Conservation (phyloP, 2,888 invertebrate species). For the Cryptocheilus praepositus region DNA sequence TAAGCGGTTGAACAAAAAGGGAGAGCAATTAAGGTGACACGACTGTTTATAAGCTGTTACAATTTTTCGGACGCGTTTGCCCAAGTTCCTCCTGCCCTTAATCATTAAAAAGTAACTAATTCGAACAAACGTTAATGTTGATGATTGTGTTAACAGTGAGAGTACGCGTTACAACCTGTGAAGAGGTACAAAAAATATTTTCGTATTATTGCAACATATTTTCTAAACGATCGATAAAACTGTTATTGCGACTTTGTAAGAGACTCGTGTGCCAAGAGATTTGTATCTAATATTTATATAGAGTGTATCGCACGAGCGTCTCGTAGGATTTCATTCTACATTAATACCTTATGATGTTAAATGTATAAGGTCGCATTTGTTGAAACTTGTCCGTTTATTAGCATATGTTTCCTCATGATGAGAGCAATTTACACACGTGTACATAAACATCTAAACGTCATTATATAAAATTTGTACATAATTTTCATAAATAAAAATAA, state of each 20-base stretch:
- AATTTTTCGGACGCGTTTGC: background rate
- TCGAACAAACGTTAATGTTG: constrained; percentile 11
- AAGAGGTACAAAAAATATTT: constrained; percentile 54
- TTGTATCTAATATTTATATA: constrained; percentile 55
- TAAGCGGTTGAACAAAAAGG: no score
- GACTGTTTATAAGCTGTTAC: background rate
- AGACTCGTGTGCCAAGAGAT: constrained; percentile 48
- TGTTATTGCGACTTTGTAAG: constrained; percentile 17
- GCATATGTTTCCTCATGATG: constrained; percentile 29
- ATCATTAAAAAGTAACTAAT: constrained; percentile 14
- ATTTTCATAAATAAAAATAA: constrained; percentile 66
- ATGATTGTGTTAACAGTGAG: constrained; percentile 6
- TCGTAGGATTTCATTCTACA: constrained; percentile 18
- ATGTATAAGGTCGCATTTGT: constrained; percentile 20
- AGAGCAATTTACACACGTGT: constrained; percentile 54
- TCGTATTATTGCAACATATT: constrained; percentile 43
- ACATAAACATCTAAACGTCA: constrained; percentile 57
- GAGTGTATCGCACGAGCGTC: constrained; percentile 32
- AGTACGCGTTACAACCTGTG: constrained; percentile 23
- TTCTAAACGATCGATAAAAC: constrained; percentile 26
- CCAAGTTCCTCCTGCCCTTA: constrained; percentile 4
- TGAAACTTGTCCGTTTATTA: constrained; percentile 29
- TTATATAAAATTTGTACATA: constrained; percentile 69
- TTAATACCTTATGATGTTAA: constrained; percentile 4
- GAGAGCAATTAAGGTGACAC: background rate